Evolutionary conservation across 1,140 invertebrate species (phyloP).

Genomic region (Acyrthosiphon pisum): DNA sequence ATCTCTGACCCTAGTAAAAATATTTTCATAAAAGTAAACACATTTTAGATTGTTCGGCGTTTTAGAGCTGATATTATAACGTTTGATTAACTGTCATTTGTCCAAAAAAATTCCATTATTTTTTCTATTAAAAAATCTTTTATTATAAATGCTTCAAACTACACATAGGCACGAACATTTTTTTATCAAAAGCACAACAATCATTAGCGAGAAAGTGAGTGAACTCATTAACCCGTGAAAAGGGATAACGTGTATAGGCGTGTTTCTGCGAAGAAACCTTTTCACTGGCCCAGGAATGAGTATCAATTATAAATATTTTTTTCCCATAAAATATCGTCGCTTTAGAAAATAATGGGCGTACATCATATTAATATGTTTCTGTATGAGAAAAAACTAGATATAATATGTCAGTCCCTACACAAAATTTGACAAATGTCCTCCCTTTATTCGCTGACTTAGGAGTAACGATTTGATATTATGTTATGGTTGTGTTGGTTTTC

Average conservation of each 20-base stretch:
- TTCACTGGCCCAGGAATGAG: not conserved
- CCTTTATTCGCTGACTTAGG: no score
- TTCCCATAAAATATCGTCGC: not conserved
- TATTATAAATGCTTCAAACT: not conserved
- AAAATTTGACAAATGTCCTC: not conserved
- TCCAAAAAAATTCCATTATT: not conserved
- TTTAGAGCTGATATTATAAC: not conserved
- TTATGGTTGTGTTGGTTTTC: no score
- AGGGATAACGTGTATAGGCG: not conserved
- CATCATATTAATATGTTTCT: not conserved
- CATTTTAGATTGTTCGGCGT: no score
- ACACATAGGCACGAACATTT: not conserved
- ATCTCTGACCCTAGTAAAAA: no score
- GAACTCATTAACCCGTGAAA: not conserved
- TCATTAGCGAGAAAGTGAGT: not conserved
- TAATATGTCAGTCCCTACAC: not conserved
- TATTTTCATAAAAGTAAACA: no score
- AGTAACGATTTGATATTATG: no score
- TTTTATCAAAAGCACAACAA: not conserved
- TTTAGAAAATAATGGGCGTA: not conserved
- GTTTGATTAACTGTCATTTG: not conserved
- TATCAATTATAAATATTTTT: not conserved
- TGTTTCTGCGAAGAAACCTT: not conserved
- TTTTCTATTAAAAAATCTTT: not conserved
- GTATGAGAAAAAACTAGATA: not conserved